phyloP scores from a whole-genome alignment of 2,797 vertebrate species.

The Calcarius lapponicus region DNA sequence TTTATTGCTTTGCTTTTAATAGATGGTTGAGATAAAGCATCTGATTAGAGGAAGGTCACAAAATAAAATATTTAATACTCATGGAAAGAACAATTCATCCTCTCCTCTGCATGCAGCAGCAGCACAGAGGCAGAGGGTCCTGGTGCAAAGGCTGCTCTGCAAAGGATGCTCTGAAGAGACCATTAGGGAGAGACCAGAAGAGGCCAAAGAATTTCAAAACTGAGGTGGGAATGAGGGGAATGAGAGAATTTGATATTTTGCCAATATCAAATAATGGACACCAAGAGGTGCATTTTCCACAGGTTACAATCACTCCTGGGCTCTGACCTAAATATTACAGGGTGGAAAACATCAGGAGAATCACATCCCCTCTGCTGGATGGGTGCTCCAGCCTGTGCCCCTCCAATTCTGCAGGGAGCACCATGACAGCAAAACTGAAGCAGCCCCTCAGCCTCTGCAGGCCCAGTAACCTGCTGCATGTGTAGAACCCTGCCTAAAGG shows the following conservation, averaged over 20 bases:
- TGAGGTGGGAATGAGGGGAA: neutral
- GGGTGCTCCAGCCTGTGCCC: neutral
- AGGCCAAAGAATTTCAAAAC: neutral
- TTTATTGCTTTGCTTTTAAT: slow-evolving; percentile 49
- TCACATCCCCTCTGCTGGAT: neutral
- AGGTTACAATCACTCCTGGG: neutral
- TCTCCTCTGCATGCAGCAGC: neutral
- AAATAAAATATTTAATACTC: slow-evolving; percentile 49
- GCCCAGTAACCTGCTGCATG: accelerated
- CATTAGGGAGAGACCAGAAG: accelerated
- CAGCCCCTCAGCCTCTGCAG: neutral
- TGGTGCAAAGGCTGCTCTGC: neutral
- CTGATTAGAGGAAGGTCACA: slow-evolving; percentile 43
- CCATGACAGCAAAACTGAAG: neutral
- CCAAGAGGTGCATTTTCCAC: neutral
- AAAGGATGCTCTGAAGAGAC: neutral
- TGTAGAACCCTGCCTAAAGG: neutral
- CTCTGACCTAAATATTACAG: neutral
- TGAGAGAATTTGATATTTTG: neutral
- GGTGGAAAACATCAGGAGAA: neutral
- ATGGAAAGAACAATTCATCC: neutral
- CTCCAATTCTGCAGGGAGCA: neutral
- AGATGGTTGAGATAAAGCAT: slow-evolving; percentile 12
- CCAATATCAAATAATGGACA: neutral
- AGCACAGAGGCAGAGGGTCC: neutral